These are phyloP conservation scores for Gobio occitaniae DNA, from an alignment of 2,797 vertebrate genomes.

Conservation along the genomic window DNA sequence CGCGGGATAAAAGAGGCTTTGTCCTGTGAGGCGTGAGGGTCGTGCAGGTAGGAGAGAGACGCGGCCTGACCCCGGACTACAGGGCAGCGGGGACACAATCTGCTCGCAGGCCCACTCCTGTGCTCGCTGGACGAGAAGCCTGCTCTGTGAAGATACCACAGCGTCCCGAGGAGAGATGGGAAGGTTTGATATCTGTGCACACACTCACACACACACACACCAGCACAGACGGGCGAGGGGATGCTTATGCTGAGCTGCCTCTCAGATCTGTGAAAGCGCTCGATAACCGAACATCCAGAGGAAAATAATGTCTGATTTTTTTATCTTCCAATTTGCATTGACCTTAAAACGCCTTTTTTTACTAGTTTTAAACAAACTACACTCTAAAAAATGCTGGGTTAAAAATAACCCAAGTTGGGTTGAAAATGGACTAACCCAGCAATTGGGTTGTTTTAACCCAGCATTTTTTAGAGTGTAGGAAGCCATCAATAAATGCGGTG, in stretches of 20 bases:
- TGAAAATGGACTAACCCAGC: no score
- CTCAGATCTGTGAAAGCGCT: neutral
- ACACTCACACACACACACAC: neutral
- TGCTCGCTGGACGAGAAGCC: neutral
- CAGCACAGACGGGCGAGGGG: neutral
- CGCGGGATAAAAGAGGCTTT: constrained; percentile 1
- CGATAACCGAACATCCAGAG: neutral
- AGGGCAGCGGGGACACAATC: constrained; percentile 22
- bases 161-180: constrained; percentile 17
- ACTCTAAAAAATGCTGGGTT: no score
- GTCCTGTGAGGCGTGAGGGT: constrained; percentile 6
- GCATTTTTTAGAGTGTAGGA: no score
- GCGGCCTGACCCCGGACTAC: neutral
- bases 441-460: no score
- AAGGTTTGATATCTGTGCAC: constrained; percentile 20
- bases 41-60: neutral
- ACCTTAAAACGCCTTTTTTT: neutral
- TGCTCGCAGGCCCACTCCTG: constrained; percentile 14
- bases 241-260: neutral
- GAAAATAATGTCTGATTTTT: neutral
- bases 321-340: neutral
- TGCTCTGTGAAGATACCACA: constrained; percentile 38
- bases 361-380: neutral
- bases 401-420: no score
- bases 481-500: neutral